Conservation (phyloP, 2,113 vertebrate species). For the Barbus barbus region DNA sequence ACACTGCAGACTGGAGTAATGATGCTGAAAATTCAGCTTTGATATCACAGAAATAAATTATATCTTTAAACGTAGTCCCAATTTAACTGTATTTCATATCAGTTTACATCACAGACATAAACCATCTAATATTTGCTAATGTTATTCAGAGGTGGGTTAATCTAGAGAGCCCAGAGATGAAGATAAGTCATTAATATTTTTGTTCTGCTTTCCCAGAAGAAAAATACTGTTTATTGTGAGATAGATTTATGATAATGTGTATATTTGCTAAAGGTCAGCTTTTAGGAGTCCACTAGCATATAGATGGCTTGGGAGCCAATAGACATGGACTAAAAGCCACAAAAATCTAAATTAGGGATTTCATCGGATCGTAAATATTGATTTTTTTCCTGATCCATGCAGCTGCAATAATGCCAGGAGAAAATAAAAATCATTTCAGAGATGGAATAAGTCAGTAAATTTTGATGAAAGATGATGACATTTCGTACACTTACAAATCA, state of each 20-base stretch:
- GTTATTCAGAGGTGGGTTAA: background rate
- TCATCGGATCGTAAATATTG: background rate
- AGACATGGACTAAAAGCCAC: background rate
- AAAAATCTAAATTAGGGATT: background rate
- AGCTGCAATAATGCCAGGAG: background rate
- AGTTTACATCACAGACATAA: background rate
- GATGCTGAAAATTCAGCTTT: background rate
- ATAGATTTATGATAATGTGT: conserved; percentile 15
- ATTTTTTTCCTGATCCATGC: background rate
- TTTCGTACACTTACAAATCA: background rate
- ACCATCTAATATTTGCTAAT: background rate
- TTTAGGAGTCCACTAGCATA: background rate
- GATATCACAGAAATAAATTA: background rate
- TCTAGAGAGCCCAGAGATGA: background rate
- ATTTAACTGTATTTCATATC: background rate
- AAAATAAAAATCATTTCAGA: background rate
- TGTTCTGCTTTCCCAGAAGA: background rate
- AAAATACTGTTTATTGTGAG: background rate
- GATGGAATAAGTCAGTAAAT: background rate
- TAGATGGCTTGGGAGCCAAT: background rate
- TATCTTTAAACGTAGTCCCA: background rate
- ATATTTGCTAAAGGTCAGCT: conserved; percentile 1
- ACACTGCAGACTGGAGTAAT: background rate
- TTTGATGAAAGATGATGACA: background rate
- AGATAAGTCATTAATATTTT: background rate